Conservation (phyloP, 1,140 invertebrate genomes). For the Chelonus insularis region DNA sequence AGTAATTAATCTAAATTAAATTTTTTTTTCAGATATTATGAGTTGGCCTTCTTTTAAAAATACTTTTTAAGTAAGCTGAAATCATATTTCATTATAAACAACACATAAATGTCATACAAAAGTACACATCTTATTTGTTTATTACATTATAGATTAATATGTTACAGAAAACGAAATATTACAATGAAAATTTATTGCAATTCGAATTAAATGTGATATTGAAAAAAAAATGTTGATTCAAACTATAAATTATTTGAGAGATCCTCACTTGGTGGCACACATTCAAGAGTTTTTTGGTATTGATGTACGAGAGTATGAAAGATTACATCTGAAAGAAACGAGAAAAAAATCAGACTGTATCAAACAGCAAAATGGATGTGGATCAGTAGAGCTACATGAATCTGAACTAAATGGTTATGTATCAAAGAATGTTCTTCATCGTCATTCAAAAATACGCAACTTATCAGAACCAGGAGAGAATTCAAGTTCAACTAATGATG, state of each 20-base stretch:
- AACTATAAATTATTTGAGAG: conserved; percentile 66
- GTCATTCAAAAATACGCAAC: neutral
- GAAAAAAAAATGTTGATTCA: conserved; percentile 44
- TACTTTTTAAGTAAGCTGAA: too few relatives aligned
- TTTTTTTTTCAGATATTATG: too few relatives aligned
- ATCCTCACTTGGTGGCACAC: conserved; percentile 69
- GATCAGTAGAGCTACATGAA: neutral
- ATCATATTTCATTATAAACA: too few relatives aligned
- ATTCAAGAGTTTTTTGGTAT: conserved; percentile 76
- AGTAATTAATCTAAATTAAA: too few relatives aligned
- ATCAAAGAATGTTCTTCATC: neutral
- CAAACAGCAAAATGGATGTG: conserved; percentile 36
- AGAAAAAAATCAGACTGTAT: conserved; percentile 37
- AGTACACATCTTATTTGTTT: too few relatives aligned
- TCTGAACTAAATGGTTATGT: conserved; percentile 9
- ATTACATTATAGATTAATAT: too few relatives aligned
- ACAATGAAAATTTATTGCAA: neutral
- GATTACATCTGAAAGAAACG: conserved; percentile 42
- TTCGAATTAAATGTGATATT: conserved; percentile 5
- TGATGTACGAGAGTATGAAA: conserved; percentile 42
- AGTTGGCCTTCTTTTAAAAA: too few relatives aligned
- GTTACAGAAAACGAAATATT: neutral
- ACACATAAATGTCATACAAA: too few relatives aligned
- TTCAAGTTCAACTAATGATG: too few relatives aligned
- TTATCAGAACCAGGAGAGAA: conserved; percentile 11